Evolutionary conservation across 2,113 vertebrate genomes (phyloP).

Genomic region (Oreochromis niloticus): DNA sequence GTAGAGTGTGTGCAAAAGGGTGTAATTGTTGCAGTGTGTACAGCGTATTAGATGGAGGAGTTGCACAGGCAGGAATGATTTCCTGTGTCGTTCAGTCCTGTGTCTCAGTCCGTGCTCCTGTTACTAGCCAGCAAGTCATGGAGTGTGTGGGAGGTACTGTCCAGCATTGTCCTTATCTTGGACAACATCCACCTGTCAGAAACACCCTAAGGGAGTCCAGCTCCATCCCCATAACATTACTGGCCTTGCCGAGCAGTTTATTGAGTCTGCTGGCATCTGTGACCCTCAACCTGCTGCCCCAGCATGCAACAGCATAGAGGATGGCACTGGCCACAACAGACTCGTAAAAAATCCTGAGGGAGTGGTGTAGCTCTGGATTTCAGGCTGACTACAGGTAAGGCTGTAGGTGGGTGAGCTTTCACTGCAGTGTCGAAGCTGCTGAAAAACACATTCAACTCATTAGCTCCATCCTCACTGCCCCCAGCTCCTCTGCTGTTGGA

Average conservation of each 20-base stretch:
- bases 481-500: too few species aligned
- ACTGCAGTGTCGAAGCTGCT: neutral
- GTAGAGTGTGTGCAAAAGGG: neutral
- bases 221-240: neutral
- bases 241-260: neutral
- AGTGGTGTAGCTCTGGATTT: neutral
- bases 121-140: neutral
- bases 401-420: neutral
- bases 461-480: too few species aligned
- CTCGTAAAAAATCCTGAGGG: neutral
- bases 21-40: neutral
- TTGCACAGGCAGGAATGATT: neutral
- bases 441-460: too few species aligned
- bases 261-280: neutral
- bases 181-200: neutral
- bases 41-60: neutral
- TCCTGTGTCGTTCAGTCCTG: neutral
- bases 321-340: neutral
- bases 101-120: neutral
- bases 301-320: neutral
- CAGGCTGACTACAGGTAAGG: neutral
- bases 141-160: accelerated
- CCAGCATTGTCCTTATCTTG: neutral
- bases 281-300: neutral
- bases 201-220: neutral